Evolutionary conservation across 2,888 invertebrate species (phyloP).

Genomic region (Maniola hyperantus): DNA sequence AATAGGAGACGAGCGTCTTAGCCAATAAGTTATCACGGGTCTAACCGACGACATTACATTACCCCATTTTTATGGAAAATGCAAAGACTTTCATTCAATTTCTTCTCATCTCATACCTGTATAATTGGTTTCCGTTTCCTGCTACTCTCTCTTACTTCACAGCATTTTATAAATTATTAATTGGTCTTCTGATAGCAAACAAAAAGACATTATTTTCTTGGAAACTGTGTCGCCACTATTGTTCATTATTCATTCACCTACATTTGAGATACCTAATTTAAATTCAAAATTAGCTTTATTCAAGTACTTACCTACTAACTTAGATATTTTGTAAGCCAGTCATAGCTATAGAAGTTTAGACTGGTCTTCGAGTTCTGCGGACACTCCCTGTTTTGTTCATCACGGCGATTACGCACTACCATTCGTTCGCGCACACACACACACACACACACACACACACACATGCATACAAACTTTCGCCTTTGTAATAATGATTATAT

Average conservation of each 20-base stretch:
- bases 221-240: conserved; percentile 18
- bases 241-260: conserved; percentile 14
- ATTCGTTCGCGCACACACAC: too few relatives aligned
- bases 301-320: neutral
- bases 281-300: neutral
- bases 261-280: neutral
- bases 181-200: conserved; percentile 25
- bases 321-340: neutral
- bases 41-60: neutral
- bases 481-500: too few relatives aligned
- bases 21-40: neutral
- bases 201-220: conserved; percentile 23
- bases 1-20: too few relatives aligned
- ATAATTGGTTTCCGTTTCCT: conserved; percentile 36
- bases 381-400: too few relatives aligned
- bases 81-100: conserved; percentile 12
- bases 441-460: too few relatives aligned
- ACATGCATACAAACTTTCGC: too few relatives aligned
- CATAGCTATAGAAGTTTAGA: too few relatives aligned
- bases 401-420: too few relatives aligned
- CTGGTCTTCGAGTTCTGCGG: too few relatives aligned
- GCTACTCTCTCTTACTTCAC: conserved; percentile 34
- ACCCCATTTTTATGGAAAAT: conserved; percentile 12
- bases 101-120: conserved; percentile 22
- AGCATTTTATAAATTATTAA: conserved; percentile 36